Evolutionary conservation across 2,797 vertebrate genomes (phyloP), one percentile per base, ranked within the genome.

Genomic region (Eulemur mongoz): DNA sequence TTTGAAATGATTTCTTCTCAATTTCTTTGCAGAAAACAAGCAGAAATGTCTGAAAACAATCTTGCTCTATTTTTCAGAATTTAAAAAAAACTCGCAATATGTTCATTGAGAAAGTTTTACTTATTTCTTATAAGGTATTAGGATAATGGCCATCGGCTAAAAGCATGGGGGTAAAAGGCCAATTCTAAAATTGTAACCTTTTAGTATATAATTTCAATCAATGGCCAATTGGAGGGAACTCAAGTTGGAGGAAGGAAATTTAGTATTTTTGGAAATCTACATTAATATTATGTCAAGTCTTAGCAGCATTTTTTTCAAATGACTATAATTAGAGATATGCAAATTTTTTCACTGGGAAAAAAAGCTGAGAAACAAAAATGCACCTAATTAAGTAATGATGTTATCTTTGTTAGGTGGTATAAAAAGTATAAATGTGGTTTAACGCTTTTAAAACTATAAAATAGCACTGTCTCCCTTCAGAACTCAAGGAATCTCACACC

Each of bases 311-410:
- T 98, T 98, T 97, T 98, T 98, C 43, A 97, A 98, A 98, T 97
- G 95, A 97, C 96, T 98, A 95, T 98, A 98, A 99, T 98, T 98
- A 98, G 98, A 98, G 97, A 98, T 97, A 98, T 83, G 81, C 97
- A 98, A 98, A 98, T 97, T 92, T 98, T 98, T 98, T 97, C 94
- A 81, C 13, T 40, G 67, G 38, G 69, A 6, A 23, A 27, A 52
- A 30, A 48, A 57, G 27, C 43, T 91, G 79, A 97, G 96, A 78
- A 45, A 89, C 54, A 89, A 97, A 98, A 96, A 98, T 96, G 95
- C 25, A 97, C 93, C 95, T 98, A 98, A 98, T 97, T 97, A 97
- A 91, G 95, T 97, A 98, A 98, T 98, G 97, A 97, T 38, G 90
- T 97, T 98, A 98, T 97, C 96, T 95, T 96, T 97, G 97, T 97